phyloP scores from a whole-genome alignment of 1,140 invertebrate species.

The Caenorhabditis inopinata region DNA sequence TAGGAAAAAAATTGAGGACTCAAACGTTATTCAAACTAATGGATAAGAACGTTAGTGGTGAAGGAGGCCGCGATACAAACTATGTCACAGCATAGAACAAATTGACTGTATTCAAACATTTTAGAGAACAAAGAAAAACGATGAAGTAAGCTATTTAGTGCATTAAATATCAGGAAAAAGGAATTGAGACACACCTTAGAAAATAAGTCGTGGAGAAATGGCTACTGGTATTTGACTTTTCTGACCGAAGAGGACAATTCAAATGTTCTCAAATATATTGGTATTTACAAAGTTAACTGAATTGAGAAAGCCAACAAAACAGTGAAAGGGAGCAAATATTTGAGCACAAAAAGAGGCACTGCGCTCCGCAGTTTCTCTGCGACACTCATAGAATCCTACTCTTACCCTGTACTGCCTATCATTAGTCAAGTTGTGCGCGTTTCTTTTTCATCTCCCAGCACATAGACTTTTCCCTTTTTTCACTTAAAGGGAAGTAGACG shows the following conservation, averaged over 20 bases:
- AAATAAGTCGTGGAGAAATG: background rate
- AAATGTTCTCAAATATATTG: slow-evolving; percentile 28
- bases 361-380: background rate
- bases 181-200: too few relatives aligned
- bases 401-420: slow-evolving; percentile 16
- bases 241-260: slow-evolving; percentile 11
- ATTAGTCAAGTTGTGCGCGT: background rate
- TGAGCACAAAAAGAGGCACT: background rate
- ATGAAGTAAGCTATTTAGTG: too few relatives aligned
- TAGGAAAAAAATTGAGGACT: too few relatives aligned
- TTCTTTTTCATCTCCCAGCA: slow-evolving; percentile 1
- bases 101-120: too few relatives aligned
- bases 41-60: too few relatives aligned
- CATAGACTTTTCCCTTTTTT: background rate
- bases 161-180: too few relatives aligned
- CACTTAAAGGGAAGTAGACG: background rate
- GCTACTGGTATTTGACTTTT: background rate
- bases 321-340: slow-evolving; percentile 4
- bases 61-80: too few relatives aligned
- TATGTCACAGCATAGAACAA: too few relatives aligned
- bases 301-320: background rate
- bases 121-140: too few relatives aligned
- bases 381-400: background rate
- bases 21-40: too few relatives aligned
- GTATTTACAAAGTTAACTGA: slow-evolving; percentile 4